Percentiles rank a stretch among this genome's conserved stretches.
phyloP scores from a whole-genome alignment of 1,140 invertebrate genomes.

The Cataglyphis hispanica region DNA sequence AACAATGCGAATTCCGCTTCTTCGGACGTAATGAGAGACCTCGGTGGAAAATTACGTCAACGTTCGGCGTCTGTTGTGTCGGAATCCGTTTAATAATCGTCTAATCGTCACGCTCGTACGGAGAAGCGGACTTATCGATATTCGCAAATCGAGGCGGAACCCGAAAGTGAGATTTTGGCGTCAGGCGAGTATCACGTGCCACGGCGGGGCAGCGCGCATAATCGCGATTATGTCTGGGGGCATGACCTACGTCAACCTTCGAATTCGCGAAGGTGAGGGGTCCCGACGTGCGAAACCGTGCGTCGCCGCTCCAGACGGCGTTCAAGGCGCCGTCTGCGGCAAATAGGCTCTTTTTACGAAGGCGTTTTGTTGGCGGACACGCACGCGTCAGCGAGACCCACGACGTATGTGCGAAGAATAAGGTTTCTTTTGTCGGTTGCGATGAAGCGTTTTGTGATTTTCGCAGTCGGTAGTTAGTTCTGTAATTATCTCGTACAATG shows the following conservation, averaged over 20 bases:
- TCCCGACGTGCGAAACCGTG: slow-evolving; percentile 54
- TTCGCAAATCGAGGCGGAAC: background rate
- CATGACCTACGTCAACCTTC: slow-evolving; percentile 75
- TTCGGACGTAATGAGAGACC: slow-evolving; percentile 35
- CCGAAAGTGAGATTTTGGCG: slow-evolving; percentile 1
- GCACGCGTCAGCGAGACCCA: slow-evolving; percentile 12
- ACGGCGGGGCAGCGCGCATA: too few relatives aligned
- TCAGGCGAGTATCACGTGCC: slow-evolving; percentile 10
- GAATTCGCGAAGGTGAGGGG: slow-evolving; percentile 72
- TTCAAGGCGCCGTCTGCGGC: background rate
- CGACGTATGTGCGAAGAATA: background rate
- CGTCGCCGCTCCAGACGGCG: slow-evolving; percentile 54
- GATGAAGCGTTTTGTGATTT: background rate
- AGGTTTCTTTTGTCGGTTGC: background rate
- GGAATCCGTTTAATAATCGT: background rate
- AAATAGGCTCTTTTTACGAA: slow-evolving; percentile 43
- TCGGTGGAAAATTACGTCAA: slow-evolving; percentile 37
- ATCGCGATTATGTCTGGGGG: slow-evolving; percentile 60
- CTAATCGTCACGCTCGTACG: slow-evolving; percentile 11
- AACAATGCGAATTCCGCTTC: slow-evolving; percentile 5
- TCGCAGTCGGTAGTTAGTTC: background rate
- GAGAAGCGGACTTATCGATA: background rate
- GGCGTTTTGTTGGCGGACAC: background rate
- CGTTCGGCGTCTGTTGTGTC: too few relatives aligned
- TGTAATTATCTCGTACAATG: background rate